Evolutionary conservation across 2,888 invertebrate species (phyloP), one percentile per base, ranked within the genome.

Genomic region (Imbricaverruca yamaguchii): DNA sequence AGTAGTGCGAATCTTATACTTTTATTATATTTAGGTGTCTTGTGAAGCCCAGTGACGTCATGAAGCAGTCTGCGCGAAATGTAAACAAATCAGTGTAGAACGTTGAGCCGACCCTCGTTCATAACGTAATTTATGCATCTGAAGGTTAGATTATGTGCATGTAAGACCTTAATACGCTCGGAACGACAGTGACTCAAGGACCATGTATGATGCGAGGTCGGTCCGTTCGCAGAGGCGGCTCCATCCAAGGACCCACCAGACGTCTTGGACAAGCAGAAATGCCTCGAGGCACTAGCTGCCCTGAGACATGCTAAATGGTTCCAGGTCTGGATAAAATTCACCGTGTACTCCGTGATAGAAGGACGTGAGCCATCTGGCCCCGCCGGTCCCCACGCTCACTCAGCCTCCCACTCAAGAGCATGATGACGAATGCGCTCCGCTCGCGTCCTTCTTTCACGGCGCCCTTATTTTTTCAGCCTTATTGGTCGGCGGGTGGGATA

Each of bases 281-380:
- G 98, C 93, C 94, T 99, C 91, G 94, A 97, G 92, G 98, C 98
- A 91, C 94, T 99, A 91, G 98, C 98, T 91, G 96, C 96, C 90
- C 94, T 99, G 90, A 95, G 99, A 91, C 98, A 97, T 93, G 96
- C 98, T 91, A 99, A 99, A 92, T 99, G 98, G 98, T 99, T 98
- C 94, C 98, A 98, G 96, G 97, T 97, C 91, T 92, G 90, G 90
- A 74, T 23, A 74, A 12, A 74, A 18, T 39, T 53, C 53, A 9
- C 53, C 53, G 39, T 9, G 74, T 18, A 18, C 39, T 6, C 53
- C 7, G 53, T 25, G 74, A 18, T 23, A 53, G 74, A 74, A 74
- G 25, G 74, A 74, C 53, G 84, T 84, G 84, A 84, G 84, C 84
- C 84, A 84, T 21, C 12, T 18, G 57, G 55, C 23, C 69, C 63